Evolutionary conservation across 2,113 vertebrate species (phyloP).

Genomic region (Nothocercus nigrocapillus): DNA sequence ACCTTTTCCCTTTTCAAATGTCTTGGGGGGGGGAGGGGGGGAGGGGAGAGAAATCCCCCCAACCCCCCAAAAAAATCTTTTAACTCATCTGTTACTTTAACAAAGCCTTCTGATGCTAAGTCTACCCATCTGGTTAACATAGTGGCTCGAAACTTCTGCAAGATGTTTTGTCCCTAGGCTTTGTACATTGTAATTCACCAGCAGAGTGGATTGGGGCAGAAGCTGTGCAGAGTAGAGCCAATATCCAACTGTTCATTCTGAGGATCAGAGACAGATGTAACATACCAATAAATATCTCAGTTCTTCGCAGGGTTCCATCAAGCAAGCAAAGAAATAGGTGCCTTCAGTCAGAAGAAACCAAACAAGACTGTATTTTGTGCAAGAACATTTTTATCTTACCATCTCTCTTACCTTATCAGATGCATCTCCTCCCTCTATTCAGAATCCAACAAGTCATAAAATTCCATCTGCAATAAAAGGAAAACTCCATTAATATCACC

Average conservation of each 20-base stretch:
- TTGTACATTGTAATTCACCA: background rate
- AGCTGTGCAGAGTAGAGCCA: background rate
- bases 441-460: slow-evolving; percentile 37
- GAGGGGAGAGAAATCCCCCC: too few relatives aligned
- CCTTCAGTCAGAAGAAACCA: background rate
- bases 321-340: background rate
- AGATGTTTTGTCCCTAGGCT: background rate
- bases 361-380: background rate
- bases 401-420: slow-evolving; percentile 61
- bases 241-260: background rate
- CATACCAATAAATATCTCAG: background rate
- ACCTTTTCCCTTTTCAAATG: background rate
- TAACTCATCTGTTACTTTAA: background rate
- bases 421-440: slow-evolving; percentile 58
- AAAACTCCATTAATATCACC: slow-evolving; percentile 32
- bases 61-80: background rate
- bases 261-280: background rate
- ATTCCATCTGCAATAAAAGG: slow-evolving; percentile 55
- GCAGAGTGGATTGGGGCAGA: background rate
- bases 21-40: too few relatives aligned
- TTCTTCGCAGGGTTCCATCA: background rate
- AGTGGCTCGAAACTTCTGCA: background rate
- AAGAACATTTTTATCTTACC: background rate
- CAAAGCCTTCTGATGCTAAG: background rate
- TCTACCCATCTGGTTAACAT: background rate